Percentiles rank a stretch among this genome's conserved stretches.
Evolutionary conservation across 2,797 vertebrate genomes (phyloP).

Genomic region (Chelon auratus): DNA sequence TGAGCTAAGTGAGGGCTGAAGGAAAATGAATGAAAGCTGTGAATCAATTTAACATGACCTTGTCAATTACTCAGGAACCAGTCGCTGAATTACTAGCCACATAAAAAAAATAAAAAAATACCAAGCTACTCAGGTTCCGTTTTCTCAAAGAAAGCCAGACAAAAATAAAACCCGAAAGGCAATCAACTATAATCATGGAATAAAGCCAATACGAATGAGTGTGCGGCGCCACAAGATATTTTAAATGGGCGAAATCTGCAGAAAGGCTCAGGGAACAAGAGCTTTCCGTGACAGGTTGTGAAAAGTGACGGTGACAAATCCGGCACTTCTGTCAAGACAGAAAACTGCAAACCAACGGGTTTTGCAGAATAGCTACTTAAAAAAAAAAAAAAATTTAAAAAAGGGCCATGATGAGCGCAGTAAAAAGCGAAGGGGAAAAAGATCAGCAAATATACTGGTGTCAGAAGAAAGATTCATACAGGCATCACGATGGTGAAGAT

Average conservation of each 20-base stretch:
- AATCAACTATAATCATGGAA: slow-evolving; percentile 27
- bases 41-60: slow-evolving; percentile 19
- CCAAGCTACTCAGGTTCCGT: background rate
- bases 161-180: slow-evolving; percentile 7
- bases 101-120: slow-evolving; percentile 1
- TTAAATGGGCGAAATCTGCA: slow-evolving; percentile 7
- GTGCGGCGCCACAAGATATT: background rate
- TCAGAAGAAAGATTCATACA: no score
- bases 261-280: background rate
- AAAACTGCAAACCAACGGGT: background rate
- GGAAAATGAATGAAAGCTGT: slow-evolving; percentile 11
- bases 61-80: slow-evolving; percentile 34
- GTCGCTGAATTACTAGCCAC: slow-evolving; percentile 5
- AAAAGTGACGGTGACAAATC: background rate
- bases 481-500: background rate
- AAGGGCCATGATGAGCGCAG: no score
- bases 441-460: no score
- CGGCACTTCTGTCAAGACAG: background rate
- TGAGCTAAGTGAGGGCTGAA: background rate
- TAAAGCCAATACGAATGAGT: slow-evolving; percentile 3
- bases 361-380: background rate
- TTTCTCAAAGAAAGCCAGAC: slow-evolving; percentile 16
- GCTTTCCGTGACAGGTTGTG: background rate
- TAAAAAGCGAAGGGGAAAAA: background rate
- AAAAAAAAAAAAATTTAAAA: background rate